Evolutionary conservation across 2,113 vertebrate species (phyloP), one percentile per base, ranked within the genome.

Genomic region (Elaphurus davidianus): DNA sequence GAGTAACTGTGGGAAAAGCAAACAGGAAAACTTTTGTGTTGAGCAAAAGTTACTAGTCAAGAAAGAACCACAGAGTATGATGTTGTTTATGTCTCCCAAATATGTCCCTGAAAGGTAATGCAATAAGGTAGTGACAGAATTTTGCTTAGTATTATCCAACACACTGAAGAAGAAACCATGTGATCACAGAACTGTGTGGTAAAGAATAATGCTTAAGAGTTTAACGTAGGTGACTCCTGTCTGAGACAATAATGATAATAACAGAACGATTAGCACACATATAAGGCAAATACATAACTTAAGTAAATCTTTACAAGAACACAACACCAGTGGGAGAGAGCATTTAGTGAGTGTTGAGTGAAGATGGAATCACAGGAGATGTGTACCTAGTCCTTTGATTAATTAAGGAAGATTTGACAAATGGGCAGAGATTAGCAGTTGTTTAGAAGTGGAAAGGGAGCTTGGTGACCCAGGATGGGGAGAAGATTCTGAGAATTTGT

Each of bases 11-110:
- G 93, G 94, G 78, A 57, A 97, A 96, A 97, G 90, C 50, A 96
- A 98, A 92, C 71, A 95, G 83, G 93, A 97, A 97, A 94, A 76
- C 47, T 11, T 87, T 28, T 21, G 33, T 43, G 45, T 79, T 90
- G 87, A 93, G 64, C 36, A 67, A 47, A 91, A 67, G 40, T 87
- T 78, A 40, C 81, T 25, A 88, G 93, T 50, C 78, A 86, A 54
- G 78, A 83, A 96, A 96, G n/a, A 89, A 47, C 6, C 36, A 96
- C 67, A 83, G 55, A 36, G 12, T 5, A 87, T 25, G 67, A 40
- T 14, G 10, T 52, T 76, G 45, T 59, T 83, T 90, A 50, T 36
- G 25, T 76, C 33, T 91, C 85, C 54, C 92, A 95, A 81, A 71
- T 28, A 81, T 2, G 89, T 54, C 76, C 76, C 45, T 47, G 30